Percentiles rank a stretch among this genome's conserved stretches.
Conservation (phyloP, 2,113 vertebrate genomes). For the Picathartes gymnocephalus region DNA sequence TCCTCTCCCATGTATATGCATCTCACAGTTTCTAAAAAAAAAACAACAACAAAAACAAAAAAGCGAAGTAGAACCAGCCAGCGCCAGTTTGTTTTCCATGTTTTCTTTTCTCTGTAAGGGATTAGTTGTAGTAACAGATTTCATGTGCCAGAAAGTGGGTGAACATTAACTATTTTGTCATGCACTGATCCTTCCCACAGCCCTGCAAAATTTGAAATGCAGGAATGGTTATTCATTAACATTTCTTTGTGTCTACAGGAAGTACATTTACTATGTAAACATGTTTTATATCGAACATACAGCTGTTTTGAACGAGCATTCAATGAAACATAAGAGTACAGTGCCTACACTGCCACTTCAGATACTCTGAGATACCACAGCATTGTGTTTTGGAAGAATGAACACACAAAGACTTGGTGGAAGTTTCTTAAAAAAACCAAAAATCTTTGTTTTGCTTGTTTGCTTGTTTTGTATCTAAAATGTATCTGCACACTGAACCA, state of each 20-base stretch:
- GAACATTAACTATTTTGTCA: conserved; percentile 61
- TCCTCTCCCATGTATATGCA: conserved; percentile 16
- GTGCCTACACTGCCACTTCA: conserved; percentile 32
- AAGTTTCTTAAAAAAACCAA: background rate
- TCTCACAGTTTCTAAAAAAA: conserved; percentile 5
- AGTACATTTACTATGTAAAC: conserved; percentile 66
- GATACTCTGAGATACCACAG: background rate
- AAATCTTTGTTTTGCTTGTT: background rate
- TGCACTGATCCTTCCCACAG: conserved; percentile 43
- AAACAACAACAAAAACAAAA: background rate
- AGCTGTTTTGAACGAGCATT: conserved; percentile 42
- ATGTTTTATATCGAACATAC: conserved; percentile 56
- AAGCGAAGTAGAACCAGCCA: background rate
- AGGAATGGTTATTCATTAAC: conserved; percentile 61
- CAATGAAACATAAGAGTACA: conserved; percentile 38
- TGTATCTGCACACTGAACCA: background rate
- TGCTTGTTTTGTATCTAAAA: background rate
- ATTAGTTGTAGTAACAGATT: conserved; percentile 60
- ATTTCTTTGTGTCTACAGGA: conserved; percentile 61
- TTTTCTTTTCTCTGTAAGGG: conserved; percentile 53
- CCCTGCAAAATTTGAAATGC: conserved; percentile 56
- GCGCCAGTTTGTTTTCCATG: conserved; percentile 12
- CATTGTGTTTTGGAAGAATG: background rate
- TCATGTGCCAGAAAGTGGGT: conserved; percentile 54
- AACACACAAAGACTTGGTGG: background rate